Evolutionary conservation across 2,888 invertebrate species (phyloP).

Genomic region (Psylliodes chrysocephalus): DNA sequence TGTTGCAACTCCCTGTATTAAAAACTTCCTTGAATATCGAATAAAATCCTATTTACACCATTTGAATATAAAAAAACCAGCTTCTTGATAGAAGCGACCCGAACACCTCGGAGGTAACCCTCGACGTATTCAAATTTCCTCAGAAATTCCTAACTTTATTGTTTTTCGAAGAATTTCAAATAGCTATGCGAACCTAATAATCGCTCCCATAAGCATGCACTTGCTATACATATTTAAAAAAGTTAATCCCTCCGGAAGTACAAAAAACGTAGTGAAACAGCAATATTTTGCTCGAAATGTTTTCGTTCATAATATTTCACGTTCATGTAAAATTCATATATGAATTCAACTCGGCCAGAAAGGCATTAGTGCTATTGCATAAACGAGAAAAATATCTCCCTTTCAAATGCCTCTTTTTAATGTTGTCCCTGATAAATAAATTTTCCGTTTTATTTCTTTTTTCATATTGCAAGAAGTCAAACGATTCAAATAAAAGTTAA

Average conservation of each 20-base stretch:
- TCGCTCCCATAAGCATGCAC: slow-evolving; percentile 8
- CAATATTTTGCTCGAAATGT: slow-evolving; percentile 7
- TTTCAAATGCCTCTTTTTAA: slow-evolving; percentile 6
- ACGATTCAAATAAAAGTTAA: no score
- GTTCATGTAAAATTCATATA: slow-evolving; percentile 10
- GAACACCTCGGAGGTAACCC: background rate
- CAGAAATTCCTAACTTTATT: slow-evolving; percentile 4
- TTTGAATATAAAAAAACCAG: no score
- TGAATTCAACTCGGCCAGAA: slow-evolving; percentile 9
- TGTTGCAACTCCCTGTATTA: no score
- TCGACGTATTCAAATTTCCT: background rate
- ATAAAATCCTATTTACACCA: no score
- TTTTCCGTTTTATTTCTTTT: no score
- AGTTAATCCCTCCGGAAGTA: slow-evolving; percentile 5
- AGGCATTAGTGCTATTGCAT: slow-evolving; percentile 5
- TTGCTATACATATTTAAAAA: slow-evolving; percentile 11
- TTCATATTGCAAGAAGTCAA: no score
- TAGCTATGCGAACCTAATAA: slow-evolving; percentile 2
- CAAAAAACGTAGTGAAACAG: slow-evolving; percentile 7
- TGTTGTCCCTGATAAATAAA: background rate
- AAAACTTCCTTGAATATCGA: no score
- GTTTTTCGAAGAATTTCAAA: slow-evolving; percentile 5
- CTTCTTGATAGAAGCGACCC: background rate
- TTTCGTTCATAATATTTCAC: slow-evolving; percentile 10
- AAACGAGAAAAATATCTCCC: slow-evolving; percentile 4